A percentile compares a stretch with the other conserved stretches of the same genome.
Evolutionary conservation across 2,888 invertebrate genomes (phyloP).

Genomic region (Amphipyra tragopoginis): DNA sequence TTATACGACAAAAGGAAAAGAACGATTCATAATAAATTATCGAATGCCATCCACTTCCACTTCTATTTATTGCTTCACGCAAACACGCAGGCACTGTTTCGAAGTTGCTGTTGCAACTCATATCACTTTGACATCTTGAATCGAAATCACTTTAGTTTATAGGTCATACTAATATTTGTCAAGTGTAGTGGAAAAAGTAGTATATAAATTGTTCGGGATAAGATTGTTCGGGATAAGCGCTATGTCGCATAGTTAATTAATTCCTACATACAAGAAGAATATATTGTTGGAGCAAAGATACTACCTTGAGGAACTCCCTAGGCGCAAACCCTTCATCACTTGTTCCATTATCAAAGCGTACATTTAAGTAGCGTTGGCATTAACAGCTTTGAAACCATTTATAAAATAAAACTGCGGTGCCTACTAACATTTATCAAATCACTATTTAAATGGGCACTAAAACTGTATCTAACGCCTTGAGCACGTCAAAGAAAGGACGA

Average conservation of each 20-base stretch:
- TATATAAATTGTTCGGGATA: too few relatives aligned
- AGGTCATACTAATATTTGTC: conserved; percentile 22
- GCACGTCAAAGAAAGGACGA: not conserved
- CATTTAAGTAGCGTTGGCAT: not conserved
- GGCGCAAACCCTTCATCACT: not conserved
- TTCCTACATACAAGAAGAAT: not conserved
- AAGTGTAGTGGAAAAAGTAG: too few relatives aligned
- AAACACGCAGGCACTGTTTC: conserved; percentile 24
- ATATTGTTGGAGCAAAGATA: not conserved
- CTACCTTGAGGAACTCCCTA: conserved; percentile 11
- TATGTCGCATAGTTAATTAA: too few relatives aligned
- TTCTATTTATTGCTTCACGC: conserved; percentile 19
- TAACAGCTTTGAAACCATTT: too few relatives aligned
- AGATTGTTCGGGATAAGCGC: too few relatives aligned
- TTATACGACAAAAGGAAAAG: conserved; percentile 37
- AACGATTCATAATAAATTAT: conserved; percentile 27
- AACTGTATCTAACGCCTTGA: conserved; percentile 4
- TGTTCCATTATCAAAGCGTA: not conserved
- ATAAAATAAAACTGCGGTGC: too few relatives aligned
- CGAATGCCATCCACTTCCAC: conserved; percentile 17
- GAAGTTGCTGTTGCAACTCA: conserved; percentile 6
- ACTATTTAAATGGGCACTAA: not conserved
- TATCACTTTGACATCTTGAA: conserved; percentile 17
- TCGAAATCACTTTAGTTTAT: conserved; percentile 24
- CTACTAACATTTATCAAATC: not conserved